Evolutionary conservation across 2,888 invertebrate genomes (phyloP), one percentile per base, ranked within the genome.

Genomic region (Phragmatobia fuliginosa): DNA sequence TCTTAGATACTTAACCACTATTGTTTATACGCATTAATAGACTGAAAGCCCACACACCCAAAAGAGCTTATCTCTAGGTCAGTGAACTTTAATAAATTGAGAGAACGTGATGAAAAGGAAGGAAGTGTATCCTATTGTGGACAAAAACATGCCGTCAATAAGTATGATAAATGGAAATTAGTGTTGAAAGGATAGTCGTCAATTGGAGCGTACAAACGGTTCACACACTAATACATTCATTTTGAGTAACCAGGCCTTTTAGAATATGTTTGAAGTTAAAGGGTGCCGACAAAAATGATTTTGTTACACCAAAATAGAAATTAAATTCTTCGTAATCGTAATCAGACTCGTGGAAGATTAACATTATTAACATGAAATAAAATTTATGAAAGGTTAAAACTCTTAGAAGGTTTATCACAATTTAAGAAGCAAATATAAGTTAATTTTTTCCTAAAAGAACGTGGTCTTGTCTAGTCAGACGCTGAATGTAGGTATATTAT

Each of bases 1-100:
- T 84, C 84, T 74, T 60, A 32, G 73, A 81, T 82, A 79, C 76
- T 74, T 80, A 76, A 69, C 72, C 75, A 64, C 84, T 79, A 86
- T 87, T 87, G 87, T 87, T 85, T 80, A 69, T 80, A 82, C 77
- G 85, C 82, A 85, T 86, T 84, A 83, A 79, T 65, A 56, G 28
- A 38, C 36, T 65, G 18, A 45, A 60, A 64, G 25, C 68, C 64
- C 68, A 68, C 68, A 60, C 68, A 69, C 38, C 18, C 11, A 62
- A 56, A 56, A 67, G 21, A 28, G 31, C 31, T 58, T 70, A 72
- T 77, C 65, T 65, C 71, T 67, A 69, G 77, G 74, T 78, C 80
- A 74, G 66, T 73, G 80, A 56, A 72, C 72, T 74, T 74, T 72
- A 59, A 58, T 41, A n/a, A 52, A 58, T 62, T 64, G 59, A 64